phyloP scores from a whole-genome alignment of 1,140 invertebrate species.

The Solenopsis fugax region DNA sequence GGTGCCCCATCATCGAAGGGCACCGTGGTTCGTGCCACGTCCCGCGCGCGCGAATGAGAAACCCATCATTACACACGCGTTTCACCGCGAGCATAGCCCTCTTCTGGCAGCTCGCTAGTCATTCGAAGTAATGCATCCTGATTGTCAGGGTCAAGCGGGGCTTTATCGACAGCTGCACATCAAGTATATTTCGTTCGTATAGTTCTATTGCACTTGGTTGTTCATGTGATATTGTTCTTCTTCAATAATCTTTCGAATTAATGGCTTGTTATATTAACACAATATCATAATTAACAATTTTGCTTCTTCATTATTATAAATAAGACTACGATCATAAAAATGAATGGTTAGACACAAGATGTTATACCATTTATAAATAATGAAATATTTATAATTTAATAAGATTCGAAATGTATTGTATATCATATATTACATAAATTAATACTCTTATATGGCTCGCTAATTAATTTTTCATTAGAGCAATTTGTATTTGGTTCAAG shows the following conservation, averaged over 20 bases:
- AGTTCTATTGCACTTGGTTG: conserved; percentile 1
- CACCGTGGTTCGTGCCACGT: conserved; percentile 73
- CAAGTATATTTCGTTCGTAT: conserved; percentile 3
- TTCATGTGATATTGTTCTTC: neutral
- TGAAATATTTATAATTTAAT: neutral
- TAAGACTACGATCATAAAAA: neutral
- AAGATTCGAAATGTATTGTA: neutral
- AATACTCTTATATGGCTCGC: neutral
- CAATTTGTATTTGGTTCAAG: neutral
- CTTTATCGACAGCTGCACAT: conserved; percentile 69
- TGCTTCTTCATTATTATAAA: conserved; percentile 10
- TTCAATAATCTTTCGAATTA: neutral
- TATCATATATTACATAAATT: neutral
- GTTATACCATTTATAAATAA: neutral
- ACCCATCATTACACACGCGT: conserved; percentile 81
- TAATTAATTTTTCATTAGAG: neutral
- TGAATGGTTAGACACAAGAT: neutral
- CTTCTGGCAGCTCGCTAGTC: conserved; percentile 78
- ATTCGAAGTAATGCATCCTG: conserved; percentile 75
- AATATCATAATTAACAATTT: neutral
- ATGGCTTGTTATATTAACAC: neutral
- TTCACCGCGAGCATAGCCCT: conserved; percentile 70
- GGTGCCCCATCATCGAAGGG: conserved; percentile 71
- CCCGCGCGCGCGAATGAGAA: conserved; percentile 62
- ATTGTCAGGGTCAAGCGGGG: conserved; percentile 71